Evolutionary conservation across 2,888 invertebrate species (phyloP), one percentile per base, ranked within the genome.

Genomic region (Byasa hedistus): DNA sequence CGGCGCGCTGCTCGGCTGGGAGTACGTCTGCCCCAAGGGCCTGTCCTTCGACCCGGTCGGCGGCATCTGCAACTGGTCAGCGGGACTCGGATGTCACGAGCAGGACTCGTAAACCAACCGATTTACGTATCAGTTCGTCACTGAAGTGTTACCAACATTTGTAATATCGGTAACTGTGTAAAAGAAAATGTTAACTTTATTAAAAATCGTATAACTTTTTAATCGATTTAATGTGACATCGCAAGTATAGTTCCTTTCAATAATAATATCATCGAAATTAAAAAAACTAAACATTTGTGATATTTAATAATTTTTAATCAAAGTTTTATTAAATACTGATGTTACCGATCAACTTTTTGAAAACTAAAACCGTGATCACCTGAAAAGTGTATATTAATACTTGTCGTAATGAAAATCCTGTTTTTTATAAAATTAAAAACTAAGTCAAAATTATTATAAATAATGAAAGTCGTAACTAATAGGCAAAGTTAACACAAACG

Each of bases 31-130:
- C 80, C 97, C 97, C 0, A 94, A 95, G 75, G 95, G 96, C 44
- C 91, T 98, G 4, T 96, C 96, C 76, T 98, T 97, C 81, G 97
- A 98, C 83, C 97, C 97, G 0, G 95, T 97, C 1, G 97, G 97
- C 5, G 97, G 97, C 24, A 97, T 97, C 74, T 98, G 98, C 83
- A 97, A 97, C 86, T 97, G 97, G 96, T 94, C 96, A 0, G 95
- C 95, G 0, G 96, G 96, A 1, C 89, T 96, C 21, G 96, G 96
- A 1, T 97, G 97, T 78, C 94, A 94, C 70, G 95, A 96, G 72
- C 88, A 87, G 66, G 88, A 88, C 55, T 57, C 73, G 24, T 75
- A 61, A 56, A 65, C 8, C 12, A 39, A 39, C 27, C 5, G 27
- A 27, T 27, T 27, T 5, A 27, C 39, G 12, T 39, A 15, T 59